These are phyloP conservation scores for Ligdia adustata DNA, from an alignment of 2,888 invertebrate genomes.

Conservation along the genomic window DNA sequence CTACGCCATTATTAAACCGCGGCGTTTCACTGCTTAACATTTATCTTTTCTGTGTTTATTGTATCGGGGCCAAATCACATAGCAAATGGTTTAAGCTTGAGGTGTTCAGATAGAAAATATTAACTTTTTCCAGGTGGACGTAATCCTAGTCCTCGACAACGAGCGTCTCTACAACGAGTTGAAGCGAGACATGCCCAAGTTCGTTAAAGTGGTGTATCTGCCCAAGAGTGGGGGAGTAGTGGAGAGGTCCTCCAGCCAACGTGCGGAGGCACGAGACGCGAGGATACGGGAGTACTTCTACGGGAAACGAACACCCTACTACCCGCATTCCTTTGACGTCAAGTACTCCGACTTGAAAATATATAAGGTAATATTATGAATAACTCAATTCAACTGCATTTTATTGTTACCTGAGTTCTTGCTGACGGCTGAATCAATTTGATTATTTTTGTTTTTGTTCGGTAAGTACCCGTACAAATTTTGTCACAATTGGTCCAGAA, in stretches of 20 bases:
- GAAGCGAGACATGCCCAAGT: constrained; percentile 95
- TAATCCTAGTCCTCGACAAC: constrained; percentile 97
- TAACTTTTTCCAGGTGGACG: constrained; percentile 90
- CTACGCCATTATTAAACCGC: too few species aligned
- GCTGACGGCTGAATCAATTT: too few species aligned
- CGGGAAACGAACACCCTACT: constrained; percentile 91
- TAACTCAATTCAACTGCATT: too few species aligned
- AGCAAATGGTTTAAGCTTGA: too few species aligned
- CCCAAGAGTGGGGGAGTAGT: constrained; percentile 99
- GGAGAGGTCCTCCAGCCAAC: constrained; percentile 89
- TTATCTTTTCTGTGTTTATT: too few species aligned
- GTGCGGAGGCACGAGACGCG: constrained; percentile 90
- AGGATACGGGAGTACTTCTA: constrained; percentile 98
- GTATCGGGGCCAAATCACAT: too few species aligned
- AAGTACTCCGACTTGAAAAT: constrained; percentile 95
- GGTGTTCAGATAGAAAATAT: too few species aligned
- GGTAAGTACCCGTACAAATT: too few species aligned
- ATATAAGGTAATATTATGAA: constrained; percentile 89
- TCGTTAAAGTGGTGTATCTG: constrained; percentile 95
- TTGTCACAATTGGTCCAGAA: too few species aligned
- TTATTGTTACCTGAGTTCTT: too few species aligned
- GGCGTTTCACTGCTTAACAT: too few species aligned
- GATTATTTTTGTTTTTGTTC: too few species aligned
- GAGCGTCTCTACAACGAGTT: constrained; percentile 98
- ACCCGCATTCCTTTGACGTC: constrained; percentile 97